phyloP scores from a whole-genome alignment of 1,140 invertebrate genomes.

The Drosophila seguyi region DNA sequence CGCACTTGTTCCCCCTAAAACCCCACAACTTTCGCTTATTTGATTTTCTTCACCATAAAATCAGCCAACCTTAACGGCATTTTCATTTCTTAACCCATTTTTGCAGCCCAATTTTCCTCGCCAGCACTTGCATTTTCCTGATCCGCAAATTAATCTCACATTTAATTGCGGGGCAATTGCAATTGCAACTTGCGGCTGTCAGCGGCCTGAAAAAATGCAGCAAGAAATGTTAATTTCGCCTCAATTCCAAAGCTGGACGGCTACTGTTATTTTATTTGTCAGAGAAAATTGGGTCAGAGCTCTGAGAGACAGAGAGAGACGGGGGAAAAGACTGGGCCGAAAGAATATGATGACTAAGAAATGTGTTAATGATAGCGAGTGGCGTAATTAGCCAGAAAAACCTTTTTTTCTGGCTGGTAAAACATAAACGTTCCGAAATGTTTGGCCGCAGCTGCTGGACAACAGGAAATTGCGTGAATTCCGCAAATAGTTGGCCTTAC shows the following conservation, averaged over 20 bases:
- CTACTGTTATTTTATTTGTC: constrained; percentile 54
- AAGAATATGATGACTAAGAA: constrained; percentile 72
- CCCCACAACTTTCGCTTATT: neutral
- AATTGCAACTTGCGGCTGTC: constrained; percentile 50
- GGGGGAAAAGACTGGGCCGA: constrained; percentile 15
- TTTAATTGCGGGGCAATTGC: constrained; percentile 64
- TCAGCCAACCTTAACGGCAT: constrained; percentile 8
- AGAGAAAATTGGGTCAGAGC: constrained; percentile 60
- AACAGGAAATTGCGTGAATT: constrained; percentile 68
- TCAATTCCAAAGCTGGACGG: constrained; percentile 29
- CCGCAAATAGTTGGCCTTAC: constrained; percentile 27
- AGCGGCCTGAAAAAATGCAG: constrained; percentile 21
- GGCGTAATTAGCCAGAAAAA: constrained; percentile 67
- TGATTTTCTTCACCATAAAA: neutral
- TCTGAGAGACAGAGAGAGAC: neutral
- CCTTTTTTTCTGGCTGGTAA: constrained; percentile 29
- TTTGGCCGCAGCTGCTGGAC: constrained; percentile 12
- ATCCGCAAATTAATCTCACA: constrained; percentile 59
- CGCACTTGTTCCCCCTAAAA: neutral
- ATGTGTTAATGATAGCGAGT: constrained; percentile 73
- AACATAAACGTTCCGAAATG: constrained; percentile 46
- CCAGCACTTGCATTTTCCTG: constrained; percentile 48
- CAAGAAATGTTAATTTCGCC: constrained; percentile 47
- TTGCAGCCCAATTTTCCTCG: constrained; percentile 19
- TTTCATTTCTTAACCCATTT: constrained; percentile 44